These are phyloP conservation scores for Notolepis coatsorum DNA, from an alignment of 2,797 vertebrate genomes.

Conservation along the genomic window DNA sequence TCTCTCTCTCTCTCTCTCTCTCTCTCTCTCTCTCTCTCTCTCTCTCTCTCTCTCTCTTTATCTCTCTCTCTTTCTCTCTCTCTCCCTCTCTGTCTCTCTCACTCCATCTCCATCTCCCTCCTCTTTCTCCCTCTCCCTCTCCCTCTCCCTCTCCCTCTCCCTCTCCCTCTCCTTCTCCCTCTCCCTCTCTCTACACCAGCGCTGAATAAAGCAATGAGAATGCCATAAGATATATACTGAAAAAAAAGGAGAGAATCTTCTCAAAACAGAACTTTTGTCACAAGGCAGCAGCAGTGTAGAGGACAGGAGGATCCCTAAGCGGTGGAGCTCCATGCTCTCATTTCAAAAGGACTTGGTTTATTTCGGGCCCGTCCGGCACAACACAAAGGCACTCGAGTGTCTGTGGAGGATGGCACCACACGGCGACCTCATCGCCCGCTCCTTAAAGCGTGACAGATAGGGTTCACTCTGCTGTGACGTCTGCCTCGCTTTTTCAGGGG, in stretches of 20 bases:
- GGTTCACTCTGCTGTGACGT: conserved; percentile 6
- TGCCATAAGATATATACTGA: too few relatives aligned
- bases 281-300: conserved; percentile 41
- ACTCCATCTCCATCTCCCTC: conserved; percentile 26
- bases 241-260: too few relatives aligned
- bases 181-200: conserved; percentile 6
- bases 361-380: conserved; percentile 55
- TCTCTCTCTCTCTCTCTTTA: conserved; percentile 38
- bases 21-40: background rate
- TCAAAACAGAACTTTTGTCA: too few relatives aligned
- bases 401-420: conserved; percentile 44
- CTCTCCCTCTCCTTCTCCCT: conserved; percentile 28
- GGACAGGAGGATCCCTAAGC: conserved; percentile 60
- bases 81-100: conserved; percentile 47
- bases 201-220: too few relatives aligned
- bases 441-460: conserved; percentile 43
- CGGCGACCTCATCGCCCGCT: conserved; percentile 38
- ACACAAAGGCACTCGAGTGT: conserved; percentile 40
- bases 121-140: background rate
- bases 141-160: background rate
- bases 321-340: conserved; percentile 51
- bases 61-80: conserved; percentile 41
- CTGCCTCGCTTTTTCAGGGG: conserved; percentile 9
- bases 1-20: background rate
- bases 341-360: conserved; percentile 54